Base-by-base conservation (phyloP, 1,140 invertebrate genomes). In the Chrysomallon squamiferum region DNA sequence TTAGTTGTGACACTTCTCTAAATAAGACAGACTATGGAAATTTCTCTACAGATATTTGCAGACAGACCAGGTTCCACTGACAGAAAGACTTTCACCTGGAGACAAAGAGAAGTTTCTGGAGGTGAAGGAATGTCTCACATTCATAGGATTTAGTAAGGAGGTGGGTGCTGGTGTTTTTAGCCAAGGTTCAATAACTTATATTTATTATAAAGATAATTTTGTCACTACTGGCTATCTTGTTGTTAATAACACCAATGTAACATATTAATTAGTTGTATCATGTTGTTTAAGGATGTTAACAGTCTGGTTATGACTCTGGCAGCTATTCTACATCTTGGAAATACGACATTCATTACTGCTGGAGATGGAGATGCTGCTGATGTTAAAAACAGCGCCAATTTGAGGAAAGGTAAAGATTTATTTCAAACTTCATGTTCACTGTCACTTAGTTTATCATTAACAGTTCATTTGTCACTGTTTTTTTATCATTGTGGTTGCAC, bases 261-360 rank as follows among this genome's bases (percentile, higher is more conserved):
- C 15, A 38, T 38, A 38, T 38, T 15, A 38, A 38, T 38, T 5
- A 7, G 15, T 15, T 38, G 6, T 38, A 38, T 38, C 5, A 15
- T 38, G 35, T 5, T 38, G 35, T 38, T 38, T 15, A 65, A 92
- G 70, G 89, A 95, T 62, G 88, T 90, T 32, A 68, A 71, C 27
- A 73, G 73, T 49, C 62, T 83, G 25, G 33, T 79, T 13, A 68
- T 71, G 5, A 71, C 77, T 6, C 59, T 84, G 52, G 74, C 83
- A 6, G 76, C 80, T n/a, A 73, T 84, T 30, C 61, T 84, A n/a
- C 83, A 84, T 54, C 72, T 84, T 20, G 95, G 95, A 22, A 97
- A 98, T 82, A 88, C 98, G 0, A 77, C 89, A 41, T 90, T 96
- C 68, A 77, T 80, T 49, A 87, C 88, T 20, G 80, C 86, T 86